phyloP scores from a whole-genome alignment of 2,113 vertebrate genomes.

The Notechis scutatus region DNA sequence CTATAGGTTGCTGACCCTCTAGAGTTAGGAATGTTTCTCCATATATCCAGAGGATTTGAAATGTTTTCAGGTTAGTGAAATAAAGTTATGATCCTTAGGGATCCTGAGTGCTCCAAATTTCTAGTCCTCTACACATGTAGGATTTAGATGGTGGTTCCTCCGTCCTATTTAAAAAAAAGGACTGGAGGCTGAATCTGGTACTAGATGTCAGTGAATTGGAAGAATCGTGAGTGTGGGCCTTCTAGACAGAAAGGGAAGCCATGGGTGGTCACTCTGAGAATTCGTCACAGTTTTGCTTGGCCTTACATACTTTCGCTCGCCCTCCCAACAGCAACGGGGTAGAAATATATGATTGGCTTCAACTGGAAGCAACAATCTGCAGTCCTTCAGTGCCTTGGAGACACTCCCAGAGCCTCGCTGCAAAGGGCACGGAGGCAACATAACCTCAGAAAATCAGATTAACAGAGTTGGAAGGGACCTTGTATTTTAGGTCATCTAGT shows the following conservation, averaged over 20 bases:
- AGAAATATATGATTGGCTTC: neutral
- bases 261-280: neutral
- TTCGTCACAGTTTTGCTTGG: neutral
- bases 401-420: neutral
- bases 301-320: neutral
- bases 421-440: too few relatives aligned
- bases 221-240: neutral
- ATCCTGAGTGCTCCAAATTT: neutral
- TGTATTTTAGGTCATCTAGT: too few relatives aligned
- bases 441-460: too few relatives aligned
- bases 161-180: neutral
- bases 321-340: neutral
- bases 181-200: neutral
- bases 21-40: neutral
- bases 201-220: neutral
- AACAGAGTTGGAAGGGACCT: too few relatives aligned
- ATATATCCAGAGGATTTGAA: neutral
- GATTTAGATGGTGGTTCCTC: neutral
- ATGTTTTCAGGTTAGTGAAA: neutral
- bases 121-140: neutral
- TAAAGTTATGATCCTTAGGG: neutral
- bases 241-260: neutral
- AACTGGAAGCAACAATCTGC: neutral
- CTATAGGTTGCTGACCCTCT: neutral
- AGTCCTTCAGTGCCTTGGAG: neutral